Percentiles rank a stretch among this genome's conserved stretches.
These are phyloP conservation scores for Numida meleagris DNA, from an alignment of 2,113 vertebrate species.

Conservation along the genomic window DNA sequence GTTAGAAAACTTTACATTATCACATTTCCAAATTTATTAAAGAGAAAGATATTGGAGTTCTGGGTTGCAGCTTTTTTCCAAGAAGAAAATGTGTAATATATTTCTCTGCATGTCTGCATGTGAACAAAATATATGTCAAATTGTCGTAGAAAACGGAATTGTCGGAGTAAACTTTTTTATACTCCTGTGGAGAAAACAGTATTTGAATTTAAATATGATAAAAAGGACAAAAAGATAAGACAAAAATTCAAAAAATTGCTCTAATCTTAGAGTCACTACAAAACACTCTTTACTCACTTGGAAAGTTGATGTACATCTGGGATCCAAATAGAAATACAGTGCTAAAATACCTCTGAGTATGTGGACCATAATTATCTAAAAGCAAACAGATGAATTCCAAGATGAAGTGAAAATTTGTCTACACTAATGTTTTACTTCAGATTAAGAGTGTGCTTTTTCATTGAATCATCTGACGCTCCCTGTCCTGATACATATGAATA, in stretches of 20 bases:
- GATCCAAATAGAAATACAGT: neutral
- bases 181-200: neutral
- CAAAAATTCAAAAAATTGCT: neutral
- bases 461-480: neutral
- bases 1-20: neutral
- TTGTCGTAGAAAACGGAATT: neutral
- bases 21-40: too few species aligned
- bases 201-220: neutral
- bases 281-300: neutral
- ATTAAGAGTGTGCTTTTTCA: neutral
- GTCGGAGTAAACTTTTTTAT: neutral
- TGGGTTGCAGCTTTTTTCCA: neutral
- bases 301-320: neutral
- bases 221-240: neutral
- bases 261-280: neutral
- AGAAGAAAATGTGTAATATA: neutral
- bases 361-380: neutral
- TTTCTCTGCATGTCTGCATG: neutral
- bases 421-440: neutral
- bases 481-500: rapidly evolving
- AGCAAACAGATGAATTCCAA: neutral
- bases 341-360: neutral
- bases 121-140: neutral
- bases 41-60: too few species aligned
- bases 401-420: neutral